phyloP scores from a whole-genome alignment of 2,888 invertebrate species.

The Dasypolia templi region DNA sequence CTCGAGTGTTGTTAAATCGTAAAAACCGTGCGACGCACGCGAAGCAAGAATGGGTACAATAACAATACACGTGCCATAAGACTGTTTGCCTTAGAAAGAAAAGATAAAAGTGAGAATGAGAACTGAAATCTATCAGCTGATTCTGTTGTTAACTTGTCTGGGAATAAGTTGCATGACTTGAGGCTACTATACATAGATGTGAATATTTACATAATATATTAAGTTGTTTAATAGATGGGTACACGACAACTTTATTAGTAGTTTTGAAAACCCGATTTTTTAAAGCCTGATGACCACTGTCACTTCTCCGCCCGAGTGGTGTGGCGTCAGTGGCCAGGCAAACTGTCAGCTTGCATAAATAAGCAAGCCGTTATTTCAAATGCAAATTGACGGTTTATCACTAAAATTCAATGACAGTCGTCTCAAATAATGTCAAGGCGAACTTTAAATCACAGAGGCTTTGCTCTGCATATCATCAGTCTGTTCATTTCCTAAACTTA shows the following conservation, averaged over 20 bases:
- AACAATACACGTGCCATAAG: not conserved
- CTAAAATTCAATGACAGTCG: not conserved
- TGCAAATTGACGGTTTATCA: not conserved
- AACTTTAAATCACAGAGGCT: not conserved
- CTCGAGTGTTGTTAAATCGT: no score
- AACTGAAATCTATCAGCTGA: not conserved
- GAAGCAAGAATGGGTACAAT: not conserved
- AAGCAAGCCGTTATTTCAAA: not conserved
- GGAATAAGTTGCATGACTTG: conserved; percentile 3
- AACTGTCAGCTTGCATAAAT: not conserved
- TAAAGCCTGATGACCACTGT: not conserved
- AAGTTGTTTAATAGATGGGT: no score
- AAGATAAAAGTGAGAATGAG: conserved; percentile 21
- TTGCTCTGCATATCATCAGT: not conserved
- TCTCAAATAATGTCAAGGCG: not conserved
- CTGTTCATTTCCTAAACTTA: not conserved
- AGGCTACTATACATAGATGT: no score
- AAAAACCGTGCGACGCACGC: no score
- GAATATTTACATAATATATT: no score
- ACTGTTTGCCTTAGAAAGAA: conserved; percentile 3
- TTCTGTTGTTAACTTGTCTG: not conserved
- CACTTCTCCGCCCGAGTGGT: not conserved
- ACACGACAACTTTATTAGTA: not conserved
- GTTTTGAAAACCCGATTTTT: not conserved
- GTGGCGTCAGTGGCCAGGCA: not conserved